Percentiles rank a stretch among this genome's conserved stretches.
Conservation (phyloP, 2,888 invertebrate species). For the Ecdyonurus torrentis region DNA sequence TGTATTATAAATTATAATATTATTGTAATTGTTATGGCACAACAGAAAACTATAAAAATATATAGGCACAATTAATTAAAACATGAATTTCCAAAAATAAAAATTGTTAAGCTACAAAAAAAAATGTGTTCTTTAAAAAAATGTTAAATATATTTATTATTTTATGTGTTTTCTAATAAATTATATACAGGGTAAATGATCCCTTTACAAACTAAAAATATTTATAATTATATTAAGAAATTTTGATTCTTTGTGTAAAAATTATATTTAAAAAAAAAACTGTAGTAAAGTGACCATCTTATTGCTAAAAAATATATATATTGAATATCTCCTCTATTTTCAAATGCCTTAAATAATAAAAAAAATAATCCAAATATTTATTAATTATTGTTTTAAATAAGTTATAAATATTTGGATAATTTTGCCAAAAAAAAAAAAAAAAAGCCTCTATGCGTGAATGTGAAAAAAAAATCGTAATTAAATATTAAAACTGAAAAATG, state of each 20-base stretch:
- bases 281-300: slow-evolving; percentile 8
- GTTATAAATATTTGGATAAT: background rate
- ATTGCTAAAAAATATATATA: slow-evolving; percentile 7
- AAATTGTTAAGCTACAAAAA: too few species aligned
- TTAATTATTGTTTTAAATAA: slow-evolving; percentile 6
- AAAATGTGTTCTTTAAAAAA: too few species aligned
- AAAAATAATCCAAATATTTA: slow-evolving; percentile 11
- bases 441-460: background rate
- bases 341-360: slow-evolving; percentile 10
- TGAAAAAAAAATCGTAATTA: too few species aligned
- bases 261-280: background rate
- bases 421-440: too few species aligned
- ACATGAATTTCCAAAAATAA: too few species aligned
- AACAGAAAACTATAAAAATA: too few species aligned
- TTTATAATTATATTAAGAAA: background rate
- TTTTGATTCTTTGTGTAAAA: background rate
- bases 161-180: background rate
- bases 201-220: background rate
- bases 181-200: background rate
- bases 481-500: too few species aligned
- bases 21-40: too few species aligned
- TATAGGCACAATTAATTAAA: too few species aligned
- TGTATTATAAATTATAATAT: too few species aligned
- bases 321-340: slow-evolving; percentile 4
- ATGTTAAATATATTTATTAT: background rate